Evolutionary conservation across 2,113 vertebrate genomes (phyloP), one percentile per base, ranked within the genome.

Genomic region (Tretioscincus oriximinensis): DNA sequence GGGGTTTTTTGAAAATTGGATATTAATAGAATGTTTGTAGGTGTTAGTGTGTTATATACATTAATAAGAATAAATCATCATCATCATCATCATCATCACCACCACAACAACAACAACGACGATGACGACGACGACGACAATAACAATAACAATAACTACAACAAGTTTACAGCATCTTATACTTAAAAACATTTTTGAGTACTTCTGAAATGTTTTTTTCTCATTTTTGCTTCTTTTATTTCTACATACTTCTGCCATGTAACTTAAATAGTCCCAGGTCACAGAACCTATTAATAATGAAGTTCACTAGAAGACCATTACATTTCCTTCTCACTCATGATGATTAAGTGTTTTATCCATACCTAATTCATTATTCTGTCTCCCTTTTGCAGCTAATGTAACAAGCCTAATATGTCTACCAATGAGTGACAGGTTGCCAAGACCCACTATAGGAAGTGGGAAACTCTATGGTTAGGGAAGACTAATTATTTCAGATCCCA

Each of bases 401-500:
- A 26, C 60, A 72, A 82, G 68, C 2, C 76, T 12, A 20, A 45
- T 73, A 83, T 83, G 67, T 67, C 78, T 84, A 24, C 76, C 76
- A 78, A 51, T 1, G 51, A 87, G 31, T 21, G 78, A 66, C 60
- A 80, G 83, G 78, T 60, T 63, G 71, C 58, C 61, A 29, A 63
- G 35, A 28, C 9, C 28, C 22, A 22, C 82, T 65, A 28, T 61
- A 58, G 83, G 77, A 71, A 77, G 63, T 58, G 61, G 41, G n/a
- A 76, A 82, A 73, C 4, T 63, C 47, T 73, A 31, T 51, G 45
- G 70, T 80, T 69, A 47, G 61, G 14, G 65, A 58, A 71, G 74
- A 78, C 81, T 81, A 81, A 73, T 54, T 51, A 76, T 12, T 80
- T 88, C 87, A 88, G 16, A 78, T 82, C 75, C 4, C 9, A 2